phyloP scores from a whole-genome alignment of 2,888 invertebrate genomes.

The Drosophila anceps region DNA sequence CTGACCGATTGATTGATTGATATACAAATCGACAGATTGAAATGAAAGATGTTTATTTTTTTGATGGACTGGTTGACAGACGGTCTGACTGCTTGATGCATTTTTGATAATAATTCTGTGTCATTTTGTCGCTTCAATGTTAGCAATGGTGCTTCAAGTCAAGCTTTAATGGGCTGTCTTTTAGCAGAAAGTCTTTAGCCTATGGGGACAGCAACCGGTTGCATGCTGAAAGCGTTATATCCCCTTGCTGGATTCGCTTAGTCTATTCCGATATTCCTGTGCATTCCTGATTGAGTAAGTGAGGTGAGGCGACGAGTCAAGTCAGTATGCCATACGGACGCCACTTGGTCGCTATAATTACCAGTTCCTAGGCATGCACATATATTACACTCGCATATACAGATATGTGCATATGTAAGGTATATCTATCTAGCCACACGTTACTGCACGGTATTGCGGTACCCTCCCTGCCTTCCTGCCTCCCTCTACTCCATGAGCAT shows the following conservation, averaged over 20 bases:
- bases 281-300: neutral
- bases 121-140: too few relatives aligned
- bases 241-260: neutral
- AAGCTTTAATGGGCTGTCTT: neutral
- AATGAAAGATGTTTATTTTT: too few relatives aligned
- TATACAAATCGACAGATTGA: neutral
- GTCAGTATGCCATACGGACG: neutral
- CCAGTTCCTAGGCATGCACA: neutral
- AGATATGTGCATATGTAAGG: neutral
- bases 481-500: conserved; percentile 10
- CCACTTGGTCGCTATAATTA: conserved; percentile 1
- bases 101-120: too few relatives aligned
- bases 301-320: too few relatives aligned
- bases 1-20: neutral
- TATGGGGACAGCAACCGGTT: neutral
- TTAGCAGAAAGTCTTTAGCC: neutral
- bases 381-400: neutral
- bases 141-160: too few relatives aligned
- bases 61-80: too few relatives aligned
- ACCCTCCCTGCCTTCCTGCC: neutral
- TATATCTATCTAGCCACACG: neutral
- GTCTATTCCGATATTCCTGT: neutral
- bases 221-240: neutral
- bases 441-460: neutral
- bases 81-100: neutral